These are phyloP conservation scores for Helarctos malayanus DNA, from an alignment of 2,797 vertebrate genomes.

Conservation along the genomic window DNA sequence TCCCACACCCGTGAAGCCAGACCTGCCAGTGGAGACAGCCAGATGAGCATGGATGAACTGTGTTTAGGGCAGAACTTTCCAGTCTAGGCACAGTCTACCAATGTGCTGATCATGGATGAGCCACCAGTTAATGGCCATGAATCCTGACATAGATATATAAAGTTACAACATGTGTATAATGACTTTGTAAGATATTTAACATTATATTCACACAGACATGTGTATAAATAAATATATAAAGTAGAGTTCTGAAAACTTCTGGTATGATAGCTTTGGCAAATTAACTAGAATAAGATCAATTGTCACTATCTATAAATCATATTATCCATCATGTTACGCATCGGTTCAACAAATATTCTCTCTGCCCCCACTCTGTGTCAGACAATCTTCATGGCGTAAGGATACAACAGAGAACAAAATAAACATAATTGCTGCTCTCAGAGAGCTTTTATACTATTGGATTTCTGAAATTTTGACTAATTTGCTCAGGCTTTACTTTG, in stretches of 20 bases:
- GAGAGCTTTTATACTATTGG: slow-evolving; percentile 7
- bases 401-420: not conserved
- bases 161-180: not conserved
- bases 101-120: not conserved
- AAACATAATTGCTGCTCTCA: not conserved
- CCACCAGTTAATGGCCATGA: not conserved
- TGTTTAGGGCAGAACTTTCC: not conserved
- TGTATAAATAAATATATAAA: slow-evolving; percentile 20
- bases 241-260: not conserved
- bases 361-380: not conserved
- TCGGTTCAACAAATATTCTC: slow-evolving; percentile 26
- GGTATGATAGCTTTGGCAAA: not conserved
- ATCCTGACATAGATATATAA: not conserved
- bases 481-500: slow-evolving; percentile 39
- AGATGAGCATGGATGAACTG: not conserved
- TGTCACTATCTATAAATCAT: not conserved
- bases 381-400: not conserved
- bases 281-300: slow-evolving; percentile 32
- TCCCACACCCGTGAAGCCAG: not conserved
- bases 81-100: not conserved
- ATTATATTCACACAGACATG: not conserved
- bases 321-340: not conserved
- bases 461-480: slow-evolving; percentile 58
- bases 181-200: not conserved
- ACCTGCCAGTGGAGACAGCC: not conserved